These are phyloP conservation scores for Troglohyphantes excavatus DNA, from an alignment of 2,888 invertebrate genomes.

Conservation along the genomic window DNA sequence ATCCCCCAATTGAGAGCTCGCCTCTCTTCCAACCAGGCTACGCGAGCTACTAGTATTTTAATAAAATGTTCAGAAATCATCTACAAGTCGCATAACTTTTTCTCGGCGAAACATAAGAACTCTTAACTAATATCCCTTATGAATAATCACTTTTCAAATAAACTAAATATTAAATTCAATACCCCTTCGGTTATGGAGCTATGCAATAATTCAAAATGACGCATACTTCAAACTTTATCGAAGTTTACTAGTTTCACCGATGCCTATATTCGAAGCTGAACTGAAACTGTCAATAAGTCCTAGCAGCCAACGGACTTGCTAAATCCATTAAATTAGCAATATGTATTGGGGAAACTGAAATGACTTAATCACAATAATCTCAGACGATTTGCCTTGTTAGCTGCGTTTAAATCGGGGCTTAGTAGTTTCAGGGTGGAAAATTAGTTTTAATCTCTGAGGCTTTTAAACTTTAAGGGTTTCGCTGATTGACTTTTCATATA, in stretches of 20 bases:
- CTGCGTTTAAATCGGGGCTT: conserved; percentile 41
- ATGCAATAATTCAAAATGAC: not conserved
- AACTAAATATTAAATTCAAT: no score
- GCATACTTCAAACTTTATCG: conserved; percentile 31
- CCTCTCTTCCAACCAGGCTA: no score
- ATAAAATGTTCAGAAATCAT: no score
- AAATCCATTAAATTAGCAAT: conserved; percentile 51
- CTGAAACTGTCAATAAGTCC: conserved; percentile 31
- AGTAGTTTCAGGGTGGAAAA: conserved; percentile 23
- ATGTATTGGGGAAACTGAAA: conserved; percentile 20
- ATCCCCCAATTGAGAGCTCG: no score
- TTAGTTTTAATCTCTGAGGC: conserved; percentile 16
- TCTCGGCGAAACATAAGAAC: no score
- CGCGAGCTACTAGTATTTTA: no score
- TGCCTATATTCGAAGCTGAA: not conserved
- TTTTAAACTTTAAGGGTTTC: not conserved
- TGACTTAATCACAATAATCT: conserved; percentile 48
- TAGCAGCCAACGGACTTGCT: conserved; percentile 24
- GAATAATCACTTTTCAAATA: no score
- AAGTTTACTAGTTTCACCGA: conserved; percentile 17
- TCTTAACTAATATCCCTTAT: no score
- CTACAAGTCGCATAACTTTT: no score
- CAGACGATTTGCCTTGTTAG: conserved; percentile 55
- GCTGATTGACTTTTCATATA: conserved; percentile 10
- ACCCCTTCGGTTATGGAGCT: not conserved